Evolutionary conservation across 2,888 invertebrate species (phyloP), one percentile per base, ranked within the genome.

Genomic region (Sinelater perroti): DNA sequence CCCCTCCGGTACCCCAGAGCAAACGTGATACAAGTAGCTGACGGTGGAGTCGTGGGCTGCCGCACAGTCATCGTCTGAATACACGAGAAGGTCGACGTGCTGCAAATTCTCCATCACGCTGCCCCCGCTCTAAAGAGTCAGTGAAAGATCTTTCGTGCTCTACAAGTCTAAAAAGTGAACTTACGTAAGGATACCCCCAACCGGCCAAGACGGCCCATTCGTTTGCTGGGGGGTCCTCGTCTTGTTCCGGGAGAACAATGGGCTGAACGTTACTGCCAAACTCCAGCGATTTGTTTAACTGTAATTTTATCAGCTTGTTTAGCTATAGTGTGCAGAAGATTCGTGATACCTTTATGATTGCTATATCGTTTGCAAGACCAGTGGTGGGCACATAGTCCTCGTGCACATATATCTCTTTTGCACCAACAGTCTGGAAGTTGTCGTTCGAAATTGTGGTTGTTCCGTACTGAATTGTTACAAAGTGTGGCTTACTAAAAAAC

Each of bases 51-150:
- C 44, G 26, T 55, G 50, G 10, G 55, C 51, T 0, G 14, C 21
- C 20, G 24, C 30, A 13, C 59, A 59, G 11, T 49, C 50, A 14
- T 33, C 51, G 14, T 33, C 33, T 11, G 8, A 70, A 49, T 75
- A 78, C 21, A 73, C 64, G 40, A 73, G 67, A 18, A 80, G 65
- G 7, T 75, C 66, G 1, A 77, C 80, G 61, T 75, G 75, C 56
- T 79, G 77, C 17, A 80, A 60, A 20, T 70, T 57, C 10, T 54
- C 56, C 54, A 76, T 77, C 2, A 76, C 63, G 6, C 54, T 57
- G 13, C 78, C 78, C 3, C 73, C 73, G 3, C 74, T 74, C 79
- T 79, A 45, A 17, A 47, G 30, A 2, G 28, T 28, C 5, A n/a
- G 2, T 3, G 5, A 28, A 28, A 28, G 10, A 2, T n/a, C 5